Conservation (phyloP, 2,797 vertebrate species). For the Betta splendens region DNA sequence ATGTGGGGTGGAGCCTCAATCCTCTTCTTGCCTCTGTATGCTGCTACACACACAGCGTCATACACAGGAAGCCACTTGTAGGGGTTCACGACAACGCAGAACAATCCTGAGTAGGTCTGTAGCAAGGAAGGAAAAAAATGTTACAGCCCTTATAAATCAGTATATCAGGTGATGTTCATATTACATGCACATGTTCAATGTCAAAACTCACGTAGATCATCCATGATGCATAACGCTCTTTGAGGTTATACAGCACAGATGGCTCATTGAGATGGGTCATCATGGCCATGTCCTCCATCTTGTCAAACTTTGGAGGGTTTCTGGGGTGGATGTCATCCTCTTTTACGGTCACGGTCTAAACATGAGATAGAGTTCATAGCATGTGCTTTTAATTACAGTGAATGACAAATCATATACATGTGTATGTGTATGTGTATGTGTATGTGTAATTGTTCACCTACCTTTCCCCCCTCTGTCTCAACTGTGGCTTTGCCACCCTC, state of each 20-base stretch:
- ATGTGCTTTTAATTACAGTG: too few species aligned
- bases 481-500: too few species aligned
- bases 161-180: too few species aligned
- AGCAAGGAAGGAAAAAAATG: not conserved
- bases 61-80: conserved; percentile 90
- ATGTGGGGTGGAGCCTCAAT: too few species aligned
- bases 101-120: conserved; percentile 89
- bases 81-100: conserved; percentile 89
- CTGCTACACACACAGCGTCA: conserved; percentile 42
- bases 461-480: too few species aligned
- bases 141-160: not conserved
- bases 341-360: conserved; percentile 62
- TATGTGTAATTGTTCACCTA: too few species aligned
- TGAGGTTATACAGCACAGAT: conserved; percentile 87
- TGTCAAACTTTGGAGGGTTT: conserved; percentile 87
- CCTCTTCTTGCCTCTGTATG: conserved; percentile 74
- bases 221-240: conserved; percentile 87
- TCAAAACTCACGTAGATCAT: conserved; percentile 87
- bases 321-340: conserved; percentile 73
- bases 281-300: conserved; percentile 88
- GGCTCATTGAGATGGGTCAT: conserved; percentile 86
- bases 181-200: too few species aligned
- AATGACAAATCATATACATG: too few species aligned
- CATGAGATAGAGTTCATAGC: too few species aligned
- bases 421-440: too few species aligned